These are phyloP conservation scores for Sinosuthora webbiana DNA, from an alignment of 2,113 vertebrate genomes.

Conservation along the genomic window DNA sequence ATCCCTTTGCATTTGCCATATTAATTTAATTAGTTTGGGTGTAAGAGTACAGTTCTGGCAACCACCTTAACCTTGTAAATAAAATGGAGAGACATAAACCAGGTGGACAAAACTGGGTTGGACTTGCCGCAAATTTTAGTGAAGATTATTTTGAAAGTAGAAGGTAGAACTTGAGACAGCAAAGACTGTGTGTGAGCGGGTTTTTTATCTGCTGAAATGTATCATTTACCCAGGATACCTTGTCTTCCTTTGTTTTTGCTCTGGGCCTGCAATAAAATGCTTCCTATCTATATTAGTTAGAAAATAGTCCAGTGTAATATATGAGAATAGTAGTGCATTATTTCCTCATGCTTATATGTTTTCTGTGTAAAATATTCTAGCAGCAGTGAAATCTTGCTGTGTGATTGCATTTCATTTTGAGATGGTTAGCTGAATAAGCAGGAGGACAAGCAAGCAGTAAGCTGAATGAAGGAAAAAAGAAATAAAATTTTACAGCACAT, in stretches of 20 bases:
- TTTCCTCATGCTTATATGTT: slow-evolving; percentile 43
- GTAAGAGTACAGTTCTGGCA: not conserved
- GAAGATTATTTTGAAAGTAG: not conserved
- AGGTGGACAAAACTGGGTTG: not conserved
- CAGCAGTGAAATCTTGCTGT: not conserved
- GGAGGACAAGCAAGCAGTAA: slow-evolving; percentile 21
- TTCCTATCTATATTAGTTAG: slow-evolving; percentile 61
- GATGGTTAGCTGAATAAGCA: slow-evolving; percentile 59
- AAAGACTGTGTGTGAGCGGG: not conserved
- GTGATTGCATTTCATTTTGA: slow-evolving; percentile 15
- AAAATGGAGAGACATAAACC: not conserved
- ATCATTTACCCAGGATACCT: not conserved
- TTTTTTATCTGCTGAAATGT: not conserved
- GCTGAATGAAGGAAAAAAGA: slow-evolving; percentile 44
- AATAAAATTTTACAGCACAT: slow-evolving; percentile 53
- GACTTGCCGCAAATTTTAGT: not conserved
- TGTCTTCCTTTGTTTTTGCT: slow-evolving; percentile 62
- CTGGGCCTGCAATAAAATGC: slow-evolving; percentile 48
- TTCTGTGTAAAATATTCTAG: slow-evolving; percentile 31
- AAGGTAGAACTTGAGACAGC: not conserved
- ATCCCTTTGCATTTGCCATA: not conserved
- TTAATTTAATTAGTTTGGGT: not conserved
- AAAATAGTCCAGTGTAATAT: not conserved
- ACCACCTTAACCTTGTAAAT: not conserved
- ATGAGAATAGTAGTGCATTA: not conserved